Percentiles rank a stretch among this genome's conserved stretches.
phyloP scores from a whole-genome alignment of 2,113 vertebrate species.

The Dasyurus viverrinus region DNA sequence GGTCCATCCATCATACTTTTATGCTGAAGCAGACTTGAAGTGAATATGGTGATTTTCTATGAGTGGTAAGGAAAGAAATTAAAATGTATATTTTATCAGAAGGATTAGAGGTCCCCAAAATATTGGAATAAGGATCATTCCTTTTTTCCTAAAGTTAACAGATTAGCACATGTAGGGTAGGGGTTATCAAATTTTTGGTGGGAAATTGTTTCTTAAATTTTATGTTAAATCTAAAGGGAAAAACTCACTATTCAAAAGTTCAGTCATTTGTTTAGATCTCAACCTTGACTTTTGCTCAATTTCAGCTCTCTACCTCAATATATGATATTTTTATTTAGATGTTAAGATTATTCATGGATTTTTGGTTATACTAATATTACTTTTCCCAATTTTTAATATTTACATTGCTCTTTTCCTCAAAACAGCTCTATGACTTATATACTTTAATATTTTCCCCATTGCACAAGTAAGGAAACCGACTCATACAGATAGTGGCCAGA shows the following conservation, averaged over 20 bases:
- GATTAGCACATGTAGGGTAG: not conserved
- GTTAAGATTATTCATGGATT: not conserved
- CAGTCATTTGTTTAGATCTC: not conserved
- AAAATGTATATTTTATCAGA: conserved; percentile 38
- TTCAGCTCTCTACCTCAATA: not conserved
- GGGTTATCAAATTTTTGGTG: not conserved
- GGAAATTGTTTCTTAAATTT: not conserved
- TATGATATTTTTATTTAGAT: not conserved
- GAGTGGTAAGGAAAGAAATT: not conserved
- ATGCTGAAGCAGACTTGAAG: not conserved
- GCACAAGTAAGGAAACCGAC: not conserved
- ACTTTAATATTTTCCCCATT: not conserved
- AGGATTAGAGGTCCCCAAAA: not conserved
- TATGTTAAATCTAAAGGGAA: conserved; percentile 2
- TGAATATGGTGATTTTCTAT: not conserved
- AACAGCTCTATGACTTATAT: not conserved
- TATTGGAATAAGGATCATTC: not conserved
- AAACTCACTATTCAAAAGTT: not conserved
- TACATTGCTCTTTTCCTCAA: not conserved
- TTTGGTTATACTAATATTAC: not conserved
- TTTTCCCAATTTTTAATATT: not conserved
- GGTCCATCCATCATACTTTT: conserved; percentile 30
- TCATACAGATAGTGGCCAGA: not conserved
- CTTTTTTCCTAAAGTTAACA: not conserved
- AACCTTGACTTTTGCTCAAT: not conserved